Base-by-base conservation (phyloP, 2,888 invertebrate species). In the Yponomeuta malinellus region DNA sequence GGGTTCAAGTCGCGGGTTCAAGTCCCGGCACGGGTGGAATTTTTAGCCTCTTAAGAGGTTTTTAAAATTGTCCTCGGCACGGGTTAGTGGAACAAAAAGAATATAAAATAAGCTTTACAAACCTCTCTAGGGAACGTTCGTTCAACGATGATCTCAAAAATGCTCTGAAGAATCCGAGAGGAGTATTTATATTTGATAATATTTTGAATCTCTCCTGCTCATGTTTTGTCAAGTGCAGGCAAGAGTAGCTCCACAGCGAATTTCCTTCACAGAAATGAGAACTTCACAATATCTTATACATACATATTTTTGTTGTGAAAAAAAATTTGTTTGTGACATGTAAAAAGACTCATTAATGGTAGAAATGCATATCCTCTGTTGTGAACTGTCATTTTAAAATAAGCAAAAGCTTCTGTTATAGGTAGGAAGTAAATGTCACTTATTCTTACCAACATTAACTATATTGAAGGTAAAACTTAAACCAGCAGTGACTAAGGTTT, bases 101-200 rank as follows among this genome's bases (percentile, higher is more conserved):
- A 23, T 23, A 23, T 23, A 23, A 23, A 23, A 43, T 8, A 8
- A 43, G 43, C 52, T 59, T 12, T 59, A 59, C 52, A 59, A 59
- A 85, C 89, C 95, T 94, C 81, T 97, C 97, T 67, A 99, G 91
- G 0, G 98, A 97, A 77, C 96, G 94, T 84, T 99, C 99, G 91
- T 99, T 99, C 37, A 99, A 93, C 4, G 97, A 93, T 29, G 98
- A 96, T 74, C 98, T 93, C 48, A 99, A 93, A 95, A 98, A 98
- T 37, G 98, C 97, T 79, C 97, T 94, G 33, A 96, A 96, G 78
- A 96, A 93, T 23, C 98, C 98, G 70, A 95, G 93, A n/a, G 92
- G 92, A 8, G 92, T 91, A 74, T 92, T 92, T 68, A 93, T 89
- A 73, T 89, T 89, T 12, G 90, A 81, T 2, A 93, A 81, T 70